Conservation (phyloP, 2,888 invertebrate genomes). For the Microdon myrmicae region DNA sequence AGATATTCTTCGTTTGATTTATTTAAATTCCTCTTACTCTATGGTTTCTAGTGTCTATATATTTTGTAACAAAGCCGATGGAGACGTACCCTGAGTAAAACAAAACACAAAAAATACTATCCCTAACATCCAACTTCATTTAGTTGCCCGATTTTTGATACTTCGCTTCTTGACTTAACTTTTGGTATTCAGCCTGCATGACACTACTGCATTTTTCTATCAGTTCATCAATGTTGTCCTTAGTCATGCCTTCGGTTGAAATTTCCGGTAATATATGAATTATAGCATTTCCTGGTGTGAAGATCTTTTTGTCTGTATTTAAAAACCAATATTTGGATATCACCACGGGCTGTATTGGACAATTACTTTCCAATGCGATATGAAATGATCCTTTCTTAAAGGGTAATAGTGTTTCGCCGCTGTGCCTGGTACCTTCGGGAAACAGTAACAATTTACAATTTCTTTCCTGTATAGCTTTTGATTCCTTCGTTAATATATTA, state of each 20-base stretch:
- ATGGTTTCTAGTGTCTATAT: too few species aligned
- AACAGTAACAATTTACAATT: conserved; percentile 85
- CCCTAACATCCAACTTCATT: conserved; percentile 9
- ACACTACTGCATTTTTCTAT: conserved; percentile 74
- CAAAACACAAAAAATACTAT: too few species aligned
- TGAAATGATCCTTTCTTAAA: conserved; percentile 98
- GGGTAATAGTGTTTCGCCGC: conserved; percentile 80
- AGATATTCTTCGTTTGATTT: too few species aligned
- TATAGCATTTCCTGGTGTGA: conserved; percentile 77
- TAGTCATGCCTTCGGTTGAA: conserved; percentile 72
- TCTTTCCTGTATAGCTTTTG: conserved; percentile 73
- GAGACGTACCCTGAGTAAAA: too few species aligned
- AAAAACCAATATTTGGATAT: conserved; percentile 85
- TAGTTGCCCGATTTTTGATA: conserved; percentile 23
- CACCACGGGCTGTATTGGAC: conserved; percentile 90
- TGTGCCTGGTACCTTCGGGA: conserved; percentile 91
- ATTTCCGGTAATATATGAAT: conserved; percentile 80
- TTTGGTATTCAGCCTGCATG: conserved; percentile 75
- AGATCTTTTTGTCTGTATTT: conserved; percentile 71
- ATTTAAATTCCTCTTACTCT: too few species aligned
- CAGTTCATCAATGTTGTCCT: conserved; percentile 73
- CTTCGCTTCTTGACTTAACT: conserved; percentile 67
- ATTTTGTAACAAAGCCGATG: too few species aligned
- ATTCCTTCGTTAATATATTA: conserved; percentile 78
- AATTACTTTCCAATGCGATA: conserved; percentile 84